phyloP scores from a whole-genome alignment of 2,888 invertebrate genomes.

The Orthosia gothica region DNA sequence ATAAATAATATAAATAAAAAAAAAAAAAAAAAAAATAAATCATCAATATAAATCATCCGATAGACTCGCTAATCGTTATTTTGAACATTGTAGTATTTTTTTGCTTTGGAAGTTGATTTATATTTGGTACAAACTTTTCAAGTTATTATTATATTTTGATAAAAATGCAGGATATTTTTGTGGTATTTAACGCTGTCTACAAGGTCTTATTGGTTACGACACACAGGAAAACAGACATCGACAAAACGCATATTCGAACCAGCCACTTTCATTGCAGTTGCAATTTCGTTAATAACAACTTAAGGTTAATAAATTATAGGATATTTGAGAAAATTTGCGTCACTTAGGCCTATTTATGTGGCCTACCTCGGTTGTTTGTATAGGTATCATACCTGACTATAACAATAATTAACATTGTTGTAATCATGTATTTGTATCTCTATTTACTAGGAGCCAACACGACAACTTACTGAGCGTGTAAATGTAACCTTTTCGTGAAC shows the following conservation, averaged over 20 bases:
- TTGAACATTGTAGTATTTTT: no score
- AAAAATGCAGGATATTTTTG: background rate
- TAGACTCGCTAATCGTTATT: no score
- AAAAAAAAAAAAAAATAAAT: no score
- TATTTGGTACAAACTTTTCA: no score
- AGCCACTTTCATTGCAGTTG: constrained; percentile 21
- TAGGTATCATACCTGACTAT: background rate
- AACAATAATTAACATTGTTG: constrained; percentile 5
- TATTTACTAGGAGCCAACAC: constrained; percentile 10
- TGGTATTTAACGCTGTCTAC: background rate
- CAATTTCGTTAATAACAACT: constrained; percentile 33
- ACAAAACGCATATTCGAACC: constrained; percentile 11
- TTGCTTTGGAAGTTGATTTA: no score
- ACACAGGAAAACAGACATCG: constrained; percentile 9
- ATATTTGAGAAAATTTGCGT: constrained; percentile 11
- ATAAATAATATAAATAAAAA: no score
- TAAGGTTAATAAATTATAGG: background rate
- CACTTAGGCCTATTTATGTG: background rate
- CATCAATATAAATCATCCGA: no score
- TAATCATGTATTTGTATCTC: constrained; percentile 12
- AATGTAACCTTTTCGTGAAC: constrained; percentile 50
- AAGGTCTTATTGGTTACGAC: constrained; percentile 36
- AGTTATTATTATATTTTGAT: background rate
- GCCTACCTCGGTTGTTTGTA: background rate
- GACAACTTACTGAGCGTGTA: constrained; percentile 21